Percentiles rank a stretch among this genome's conserved stretches.
Evolutionary conservation across 2,797 vertebrate genomes (phyloP).

Genomic region (Halcyon chelicuti): DNA sequence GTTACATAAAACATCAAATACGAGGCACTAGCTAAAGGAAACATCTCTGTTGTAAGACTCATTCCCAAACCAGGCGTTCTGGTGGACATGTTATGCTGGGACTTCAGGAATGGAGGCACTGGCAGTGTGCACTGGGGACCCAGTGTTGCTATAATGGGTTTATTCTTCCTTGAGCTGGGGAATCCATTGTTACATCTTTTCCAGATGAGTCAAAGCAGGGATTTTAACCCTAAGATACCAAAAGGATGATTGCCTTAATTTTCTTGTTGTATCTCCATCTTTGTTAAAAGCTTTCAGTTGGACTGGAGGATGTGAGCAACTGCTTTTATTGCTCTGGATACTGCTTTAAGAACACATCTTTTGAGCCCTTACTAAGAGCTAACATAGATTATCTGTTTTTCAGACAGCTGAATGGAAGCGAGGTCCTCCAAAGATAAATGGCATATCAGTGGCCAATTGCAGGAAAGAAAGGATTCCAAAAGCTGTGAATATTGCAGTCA

Average conservation of each 20-base stretch:
- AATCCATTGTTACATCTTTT: neutral
- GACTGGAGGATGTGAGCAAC: neutral
- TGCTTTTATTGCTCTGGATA: neutral
- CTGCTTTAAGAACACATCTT: neutral
- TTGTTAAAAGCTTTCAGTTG: neutral
- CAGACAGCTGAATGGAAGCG: neutral
- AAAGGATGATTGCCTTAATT: neutral
- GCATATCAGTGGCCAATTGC: neutral
- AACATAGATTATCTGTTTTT: slow-evolving; percentile 23
- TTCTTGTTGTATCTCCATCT: neutral
- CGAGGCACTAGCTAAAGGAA: neutral
- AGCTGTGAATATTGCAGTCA: slow-evolving; percentile 50
- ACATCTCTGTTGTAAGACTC: neutral
- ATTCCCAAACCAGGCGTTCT: neutral
- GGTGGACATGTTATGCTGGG: neutral
- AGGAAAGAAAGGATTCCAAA: slow-evolving; percentile 37
- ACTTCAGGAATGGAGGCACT: no score
- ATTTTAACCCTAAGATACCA: neutral
- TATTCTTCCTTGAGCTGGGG: neutral
- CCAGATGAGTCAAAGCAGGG: neutral
- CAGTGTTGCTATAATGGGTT: neutral
- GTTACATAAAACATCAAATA: neutral
- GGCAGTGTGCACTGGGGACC: neutral
- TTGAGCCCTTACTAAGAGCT: neutral
- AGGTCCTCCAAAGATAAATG: slow-evolving; percentile 51